A percentile compares a stretch with the other conserved stretches of the same genome.
phyloP scores from a whole-genome alignment of 2,888 invertebrate genomes.

The Liodrosophila aerea region DNA sequence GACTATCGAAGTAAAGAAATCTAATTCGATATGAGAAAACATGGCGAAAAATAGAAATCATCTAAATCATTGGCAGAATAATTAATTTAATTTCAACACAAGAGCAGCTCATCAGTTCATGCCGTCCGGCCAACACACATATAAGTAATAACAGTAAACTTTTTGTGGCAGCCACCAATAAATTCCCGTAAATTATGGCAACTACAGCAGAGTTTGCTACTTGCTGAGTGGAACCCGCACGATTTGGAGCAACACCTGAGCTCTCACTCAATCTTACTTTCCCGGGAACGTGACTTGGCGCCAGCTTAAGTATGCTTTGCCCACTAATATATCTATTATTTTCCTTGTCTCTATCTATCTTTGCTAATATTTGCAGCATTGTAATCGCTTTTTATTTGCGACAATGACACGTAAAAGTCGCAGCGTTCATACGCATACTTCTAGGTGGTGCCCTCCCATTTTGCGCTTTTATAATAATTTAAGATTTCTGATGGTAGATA shows the following conservation, averaged over 20 bases:
- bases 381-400: conserved; percentile 66
- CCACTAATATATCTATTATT: conserved; percentile 8
- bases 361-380: conserved; percentile 45
- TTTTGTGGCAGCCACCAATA: conserved; percentile 52
- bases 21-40: conserved; percentile 35
- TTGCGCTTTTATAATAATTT: no score
- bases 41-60: conserved; percentile 15
- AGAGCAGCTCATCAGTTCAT: conserved; percentile 16
- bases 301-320: not conserved
- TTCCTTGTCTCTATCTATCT: conserved; percentile 12
- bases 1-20: no score
- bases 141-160: conserved; percentile 57
- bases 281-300: conserved; percentile 46
- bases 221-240: conserved; percentile 14
- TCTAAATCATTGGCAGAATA: conserved; percentile 52
- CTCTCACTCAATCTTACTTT: conserved; percentile 4
- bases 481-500: no score
- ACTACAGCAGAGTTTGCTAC: conserved; percentile 16
- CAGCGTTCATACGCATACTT: no score
- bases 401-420: conserved; percentile 49
- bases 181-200: conserved; percentile 44
- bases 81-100: conserved; percentile 58
- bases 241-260: conserved; percentile 31
- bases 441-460: no score
- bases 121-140: conserved; percentile 18